phyloP scores from a whole-genome alignment of 2,797 vertebrate genomes.

The Catamblyrhynchus diadema region DNA sequence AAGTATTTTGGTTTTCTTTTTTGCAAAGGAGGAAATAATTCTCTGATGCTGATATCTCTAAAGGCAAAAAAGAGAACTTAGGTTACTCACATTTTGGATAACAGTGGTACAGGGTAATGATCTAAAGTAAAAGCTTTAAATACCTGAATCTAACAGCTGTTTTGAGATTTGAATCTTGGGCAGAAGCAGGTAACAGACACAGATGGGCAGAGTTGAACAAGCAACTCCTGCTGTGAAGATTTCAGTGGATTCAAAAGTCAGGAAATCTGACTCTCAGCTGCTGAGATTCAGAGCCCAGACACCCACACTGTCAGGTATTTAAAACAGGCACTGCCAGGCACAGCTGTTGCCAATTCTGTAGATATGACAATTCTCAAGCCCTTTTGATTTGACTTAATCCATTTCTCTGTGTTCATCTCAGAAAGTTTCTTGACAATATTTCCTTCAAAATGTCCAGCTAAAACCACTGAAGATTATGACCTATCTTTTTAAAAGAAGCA shows the following conservation, averaged over 20 bases:
- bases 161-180: background rate
- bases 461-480: background rate
- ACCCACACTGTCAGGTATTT: background rate
- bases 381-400: background rate
- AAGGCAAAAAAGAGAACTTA: background rate
- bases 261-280: background rate
- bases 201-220: background rate
- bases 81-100: background rate
- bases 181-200: background rate
- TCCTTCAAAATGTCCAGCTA: background rate
- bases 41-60: background rate
- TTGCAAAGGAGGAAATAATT: background rate
- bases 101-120: background rate
- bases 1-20: background rate
- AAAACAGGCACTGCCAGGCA: background rate
- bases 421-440: background rate
- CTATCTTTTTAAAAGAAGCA: background rate
- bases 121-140: background rate
- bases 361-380: background rate
- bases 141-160: background rate
- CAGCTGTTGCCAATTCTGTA: background rate
- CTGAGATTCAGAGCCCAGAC: background rate
- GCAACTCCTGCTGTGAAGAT: background rate
- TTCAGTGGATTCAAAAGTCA: background rate
- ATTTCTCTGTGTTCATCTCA: background rate